phyloP scores from a whole-genome alignment of 30 jellyfish, hydroid and myxozoan species.

The Pelagia noctiluca region DNA sequence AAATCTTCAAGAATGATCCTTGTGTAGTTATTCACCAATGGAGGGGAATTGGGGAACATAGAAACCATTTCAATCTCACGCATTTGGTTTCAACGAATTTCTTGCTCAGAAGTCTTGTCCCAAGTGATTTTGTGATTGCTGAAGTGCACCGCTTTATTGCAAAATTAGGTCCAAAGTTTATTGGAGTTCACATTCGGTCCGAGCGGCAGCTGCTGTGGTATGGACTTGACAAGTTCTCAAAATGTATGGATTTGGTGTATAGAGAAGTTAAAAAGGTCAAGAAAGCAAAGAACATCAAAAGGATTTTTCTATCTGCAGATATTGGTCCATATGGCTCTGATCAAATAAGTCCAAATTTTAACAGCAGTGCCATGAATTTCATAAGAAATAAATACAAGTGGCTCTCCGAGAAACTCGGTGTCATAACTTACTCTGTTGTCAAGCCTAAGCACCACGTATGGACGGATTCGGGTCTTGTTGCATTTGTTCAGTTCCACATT shows the following conservation, averaged over 20 bases:
- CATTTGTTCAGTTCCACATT: constrained; percentile 77
- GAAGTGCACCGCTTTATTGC: constrained; percentile 73
- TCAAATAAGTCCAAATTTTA: constrained; percentile 57
- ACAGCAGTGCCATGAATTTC: constrained; percentile 24
- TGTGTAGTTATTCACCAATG: constrained; percentile 88
- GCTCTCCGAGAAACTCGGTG: constrained; percentile 60
- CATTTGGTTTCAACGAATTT: constrained; percentile 48
- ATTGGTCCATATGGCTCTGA: constrained; percentile 90
- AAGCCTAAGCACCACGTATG: constrained; percentile 74
- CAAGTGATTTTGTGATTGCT: constrained; percentile 67
- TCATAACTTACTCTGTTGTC: constrained; percentile 56
- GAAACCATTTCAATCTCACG: constrained; percentile 84
- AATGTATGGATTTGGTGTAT: constrained; percentile 71
- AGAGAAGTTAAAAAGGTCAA: constrained; percentile 50
- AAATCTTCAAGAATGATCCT: constrained; percentile 41
- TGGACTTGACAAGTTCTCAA: constrained; percentile 67
- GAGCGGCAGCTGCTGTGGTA: constrained; percentile 92
- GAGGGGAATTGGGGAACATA: constrained; percentile 94
- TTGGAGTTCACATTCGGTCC: constrained; percentile 93
- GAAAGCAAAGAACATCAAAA: constrained; percentile 20
- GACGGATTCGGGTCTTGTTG: constrained; percentile 98
- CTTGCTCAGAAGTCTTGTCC: constrained; percentile 51
- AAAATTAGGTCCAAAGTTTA: constrained; percentile 39
- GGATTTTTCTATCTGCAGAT: constrained; percentile 83
- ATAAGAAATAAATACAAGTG: constrained; percentile 22